Conservation (phyloP, 2,888 invertebrate genomes). For the Megalurothrips usitatus region DNA sequence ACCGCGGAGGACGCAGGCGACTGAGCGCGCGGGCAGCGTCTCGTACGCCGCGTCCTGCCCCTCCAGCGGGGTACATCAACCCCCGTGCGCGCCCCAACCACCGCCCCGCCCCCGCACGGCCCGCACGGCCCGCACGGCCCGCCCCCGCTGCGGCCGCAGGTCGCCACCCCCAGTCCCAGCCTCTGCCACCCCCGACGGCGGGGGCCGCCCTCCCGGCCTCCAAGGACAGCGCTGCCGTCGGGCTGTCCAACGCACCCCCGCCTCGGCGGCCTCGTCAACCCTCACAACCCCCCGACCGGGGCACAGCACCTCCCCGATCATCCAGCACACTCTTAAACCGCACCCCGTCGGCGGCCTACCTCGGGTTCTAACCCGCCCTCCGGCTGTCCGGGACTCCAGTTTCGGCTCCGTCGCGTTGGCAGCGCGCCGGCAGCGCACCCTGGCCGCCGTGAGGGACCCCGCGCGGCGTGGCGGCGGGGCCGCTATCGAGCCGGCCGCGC, state of each 20-base stretch:
- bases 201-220: no score
- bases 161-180: no score
- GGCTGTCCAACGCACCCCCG: no score
- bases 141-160: neutral
- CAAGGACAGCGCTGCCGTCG: no score
- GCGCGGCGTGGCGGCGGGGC: neutral
- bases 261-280: no score
- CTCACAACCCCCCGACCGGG: no score
- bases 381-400: no score
- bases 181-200: no score
- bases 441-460: neutral
- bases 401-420: neutral
- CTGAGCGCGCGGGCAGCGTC: neutral
- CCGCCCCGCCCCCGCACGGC: neutral
- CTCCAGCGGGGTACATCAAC: constrained; percentile 5
- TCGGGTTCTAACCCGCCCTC: no score
- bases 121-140: neutral
- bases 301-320: no score
- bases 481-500: neutral
- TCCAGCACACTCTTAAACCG: no score
- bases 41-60: neutral
- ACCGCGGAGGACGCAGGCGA: neutral
- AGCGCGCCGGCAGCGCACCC: neutral
- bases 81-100: neutral
- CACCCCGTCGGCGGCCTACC: no score